phyloP scores from a whole-genome alignment of 2,797 vertebrate species.

The Babyrousa celebensis region DNA sequence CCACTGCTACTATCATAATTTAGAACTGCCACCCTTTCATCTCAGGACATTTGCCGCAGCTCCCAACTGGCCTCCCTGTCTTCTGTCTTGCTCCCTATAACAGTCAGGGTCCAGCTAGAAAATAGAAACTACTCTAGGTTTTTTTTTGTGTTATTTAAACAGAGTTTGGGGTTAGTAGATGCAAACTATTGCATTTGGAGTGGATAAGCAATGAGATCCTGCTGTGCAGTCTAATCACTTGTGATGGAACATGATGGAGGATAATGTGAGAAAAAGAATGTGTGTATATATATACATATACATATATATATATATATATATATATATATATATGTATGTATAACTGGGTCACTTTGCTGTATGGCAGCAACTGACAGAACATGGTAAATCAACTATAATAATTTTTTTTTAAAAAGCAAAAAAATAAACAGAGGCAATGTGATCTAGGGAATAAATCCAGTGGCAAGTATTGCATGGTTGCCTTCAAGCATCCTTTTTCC shows the following conservation, averaged over 20 bases:
- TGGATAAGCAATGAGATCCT: too few relatives aligned
- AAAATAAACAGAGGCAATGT: not conserved
- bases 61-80: not conserved
- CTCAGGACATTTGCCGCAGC: not conserved
- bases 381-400: too few relatives aligned
- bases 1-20: not conserved
- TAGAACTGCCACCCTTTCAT: not conserved
- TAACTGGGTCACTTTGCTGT: too few relatives aligned
- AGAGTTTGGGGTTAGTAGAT: not conserved
- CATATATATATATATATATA: too few relatives aligned
- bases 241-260: too few relatives aligned
- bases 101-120: not conserved
- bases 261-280: too few relatives aligned
- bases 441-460: not conserved
- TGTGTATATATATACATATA: too few relatives aligned
- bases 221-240: too few relatives aligned
- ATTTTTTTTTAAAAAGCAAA: too few relatives aligned
- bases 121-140: not conserved
- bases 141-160: slow-evolving; percentile 19
- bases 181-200: too few relatives aligned
- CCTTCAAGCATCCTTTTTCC: not conserved
- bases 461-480: not conserved
- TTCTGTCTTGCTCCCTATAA: not conserved
- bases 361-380: too few relatives aligned
- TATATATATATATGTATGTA: too few relatives aligned